Base-by-base conservation (phyloP, 2,888 invertebrate species). In the Gastrophysa polygoni region DNA sequence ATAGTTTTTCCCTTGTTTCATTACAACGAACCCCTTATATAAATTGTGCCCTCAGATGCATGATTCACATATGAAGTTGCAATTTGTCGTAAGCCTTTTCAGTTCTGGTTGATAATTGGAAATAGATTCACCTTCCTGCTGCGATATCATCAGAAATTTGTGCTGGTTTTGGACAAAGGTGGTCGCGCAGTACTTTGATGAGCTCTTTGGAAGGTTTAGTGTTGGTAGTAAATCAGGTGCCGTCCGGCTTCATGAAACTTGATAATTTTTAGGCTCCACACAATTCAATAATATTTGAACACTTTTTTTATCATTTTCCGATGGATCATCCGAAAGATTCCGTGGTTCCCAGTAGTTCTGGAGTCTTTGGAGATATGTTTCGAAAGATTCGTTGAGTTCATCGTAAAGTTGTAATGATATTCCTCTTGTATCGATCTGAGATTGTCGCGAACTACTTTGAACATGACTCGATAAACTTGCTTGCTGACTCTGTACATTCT, bases 91-190 rank as follows among this genome's bases (percentile, higher is more conserved):
- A 14, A 64, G 10, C 32, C 60, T 46, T 29, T 65, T 63, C 20
- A 68, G 32, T 48, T 61, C 65, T 10, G 63, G 59, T 46, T 48
- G 21, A 56, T 60, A 66, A 11, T 11, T 46, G 11, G 58, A 24
- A 24, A 56, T 58, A n/a, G 60, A 43, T 55, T 64, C 63, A 20
- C 54, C 59, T 59, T 67, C 64, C 24, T 51, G 56, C 34, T 68
- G 66, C 32, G 54, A 14, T 48, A 62, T 38, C 46, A 60, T 38
- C n/a, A 47, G 51, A 51, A 67, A 68, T 55, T 60, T 68, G 49
- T 68, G 61, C 32, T 64, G 62, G 17, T 67, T 64, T 29, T 64
- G 61, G 1, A 65, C 54, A 32, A 52, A 61, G 34, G 59, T 67
- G 16, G 65, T 16, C 20, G 16, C 18, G 11, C 10, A 18, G 10